Evolutionary conservation across 2,797 vertebrate species (phyloP), one percentile per base, ranked within the genome.

Genomic region (Malurus splendens): DNA sequence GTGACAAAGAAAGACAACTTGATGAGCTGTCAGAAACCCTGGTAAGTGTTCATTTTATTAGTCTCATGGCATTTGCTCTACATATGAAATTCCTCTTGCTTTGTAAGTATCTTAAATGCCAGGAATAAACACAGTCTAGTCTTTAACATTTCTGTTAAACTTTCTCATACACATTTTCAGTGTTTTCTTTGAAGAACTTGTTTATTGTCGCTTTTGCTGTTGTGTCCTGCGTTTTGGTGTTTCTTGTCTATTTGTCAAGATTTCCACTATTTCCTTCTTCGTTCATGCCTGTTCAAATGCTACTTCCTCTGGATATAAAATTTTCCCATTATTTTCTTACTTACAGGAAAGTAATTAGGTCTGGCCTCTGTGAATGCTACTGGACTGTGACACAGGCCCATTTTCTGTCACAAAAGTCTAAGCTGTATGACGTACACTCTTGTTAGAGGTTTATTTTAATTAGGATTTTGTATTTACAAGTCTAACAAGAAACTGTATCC

Each of bases 1-100:
- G 94, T 92, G 95, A 97, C 71, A 97, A 97, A 95, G 97, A 98
- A 93, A 93, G 60, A 52, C 96, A 98, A 92, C 96, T 99, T 87
- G 95, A 98, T 96, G 95, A 96, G 82, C 93, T 98, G 51, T 95
- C 96, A 93, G 94, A 94, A 33, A 92, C 97, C 79, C 86, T 98
- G 97, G 99, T 99, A 98, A 97, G 80, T 85, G 14, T 87, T 92
- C 5, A n/a, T 73, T 89, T 91, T 89, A 50, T 77, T 91, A 76
- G 33, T 84, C n/a, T 86, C 28, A 32, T 52, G 67, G 18, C 17
- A 77, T 52, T 93, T 90, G 48, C 18, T 87, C 90, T 90, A 86
- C 32, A 41, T 24, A 6, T 44, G 51, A 61, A 68, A 39, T 59
- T 38, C 42, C 36, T 66, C 23, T 82, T 84, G 30, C 72, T 39